phyloP scores from a whole-genome alignment of 1,140 invertebrate genomes.

The Drosophila kanapiae region DNA sequence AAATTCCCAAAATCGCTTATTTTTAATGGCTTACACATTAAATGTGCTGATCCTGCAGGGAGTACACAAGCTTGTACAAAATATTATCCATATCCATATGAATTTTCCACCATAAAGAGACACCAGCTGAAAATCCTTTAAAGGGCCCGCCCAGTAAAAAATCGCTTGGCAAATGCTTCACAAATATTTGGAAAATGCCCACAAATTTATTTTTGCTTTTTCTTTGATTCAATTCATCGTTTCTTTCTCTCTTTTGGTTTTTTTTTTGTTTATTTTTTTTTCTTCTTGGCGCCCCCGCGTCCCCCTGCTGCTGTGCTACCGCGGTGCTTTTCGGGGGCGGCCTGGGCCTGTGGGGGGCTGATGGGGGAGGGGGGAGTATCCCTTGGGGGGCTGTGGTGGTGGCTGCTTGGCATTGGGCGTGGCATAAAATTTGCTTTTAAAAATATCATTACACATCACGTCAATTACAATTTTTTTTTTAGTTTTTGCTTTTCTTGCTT shows the following conservation, averaged over 20 bases:
- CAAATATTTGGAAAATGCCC: constrained; percentile 83
- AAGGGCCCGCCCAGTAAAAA: constrained; percentile 20
- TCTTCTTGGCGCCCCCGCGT: constrained; percentile 10
- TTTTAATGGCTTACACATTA: too few species aligned
- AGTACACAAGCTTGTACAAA: too few species aligned
- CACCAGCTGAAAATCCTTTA: not conserved
- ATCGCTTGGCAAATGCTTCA: constrained; percentile 63
- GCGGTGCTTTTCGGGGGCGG: constrained; percentile 1
- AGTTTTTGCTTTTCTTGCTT: constrained; percentile 41
- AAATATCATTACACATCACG: constrained; percentile 84
- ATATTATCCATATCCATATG: too few species aligned
- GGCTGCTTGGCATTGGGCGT: constrained; percentile 48
- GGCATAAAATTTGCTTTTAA: constrained; percentile 84
- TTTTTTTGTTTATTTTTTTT: constrained; percentile 5
- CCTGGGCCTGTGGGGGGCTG: constrained; percentile 6
- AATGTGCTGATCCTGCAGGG: too few species aligned
- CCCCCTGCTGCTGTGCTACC: not conserved
- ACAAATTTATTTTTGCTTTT: constrained; percentile 74
- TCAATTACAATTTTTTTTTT: constrained; percentile 79
- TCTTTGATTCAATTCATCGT: constrained; percentile 45
- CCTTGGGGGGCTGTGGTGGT: constrained; percentile 14
- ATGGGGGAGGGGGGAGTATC: constrained; percentile 1
- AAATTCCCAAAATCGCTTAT: too few species aligned
- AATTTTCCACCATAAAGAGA: not conserved
- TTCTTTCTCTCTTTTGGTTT: constrained; percentile 22